These are phyloP conservation scores for Conistra vaccinii DNA, from an alignment of 2,888 invertebrate species.

Conservation along the genomic window DNA sequence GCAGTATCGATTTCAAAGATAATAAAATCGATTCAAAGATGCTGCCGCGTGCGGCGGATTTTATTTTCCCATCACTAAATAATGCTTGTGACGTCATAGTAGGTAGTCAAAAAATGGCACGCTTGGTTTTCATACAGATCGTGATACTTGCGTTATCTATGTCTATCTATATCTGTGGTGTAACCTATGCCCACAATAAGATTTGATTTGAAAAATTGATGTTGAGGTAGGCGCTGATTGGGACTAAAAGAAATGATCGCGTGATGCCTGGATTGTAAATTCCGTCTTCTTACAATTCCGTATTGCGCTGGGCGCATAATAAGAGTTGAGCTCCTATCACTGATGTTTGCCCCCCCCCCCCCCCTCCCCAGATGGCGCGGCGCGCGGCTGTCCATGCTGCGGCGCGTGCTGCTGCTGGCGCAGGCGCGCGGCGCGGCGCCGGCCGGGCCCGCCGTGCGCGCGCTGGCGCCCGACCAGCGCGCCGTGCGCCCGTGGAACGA, in stretches of 20 bases:
- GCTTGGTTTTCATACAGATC: too few relatives aligned
- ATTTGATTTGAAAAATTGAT: too few relatives aligned
- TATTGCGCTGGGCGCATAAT: neutral
- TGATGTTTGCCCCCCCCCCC: rapidly evolving
- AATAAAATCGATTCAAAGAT: too few relatives aligned
- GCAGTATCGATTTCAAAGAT: too few relatives aligned
- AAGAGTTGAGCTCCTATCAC: neutral
- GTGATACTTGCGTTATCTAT: too few relatives aligned
- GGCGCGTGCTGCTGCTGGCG: conserved; percentile 94
- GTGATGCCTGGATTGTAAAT: neutral
- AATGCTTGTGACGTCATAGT: too few relatives aligned
- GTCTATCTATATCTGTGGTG: too few relatives aligned
- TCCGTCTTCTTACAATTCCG: neutral
- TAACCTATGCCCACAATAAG: too few relatives aligned
- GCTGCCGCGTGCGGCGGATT: too few relatives aligned
- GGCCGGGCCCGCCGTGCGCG: conserved; percentile 91
- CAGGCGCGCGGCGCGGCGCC: conserved; percentile 94
- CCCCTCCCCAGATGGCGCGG: conserved; percentile 94
- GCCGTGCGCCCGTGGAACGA: conserved; percentile 92
- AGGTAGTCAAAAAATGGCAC: too few relatives aligned
- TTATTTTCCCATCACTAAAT: too few relatives aligned
- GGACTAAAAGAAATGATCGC: neutral
- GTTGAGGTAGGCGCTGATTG: neutral
- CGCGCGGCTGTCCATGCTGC: conserved; percentile 93
- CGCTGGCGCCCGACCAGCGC: conserved; percentile 90